phyloP scores from a whole-genome alignment of 2,888 invertebrate species.

The Nebria salina region DNA sequence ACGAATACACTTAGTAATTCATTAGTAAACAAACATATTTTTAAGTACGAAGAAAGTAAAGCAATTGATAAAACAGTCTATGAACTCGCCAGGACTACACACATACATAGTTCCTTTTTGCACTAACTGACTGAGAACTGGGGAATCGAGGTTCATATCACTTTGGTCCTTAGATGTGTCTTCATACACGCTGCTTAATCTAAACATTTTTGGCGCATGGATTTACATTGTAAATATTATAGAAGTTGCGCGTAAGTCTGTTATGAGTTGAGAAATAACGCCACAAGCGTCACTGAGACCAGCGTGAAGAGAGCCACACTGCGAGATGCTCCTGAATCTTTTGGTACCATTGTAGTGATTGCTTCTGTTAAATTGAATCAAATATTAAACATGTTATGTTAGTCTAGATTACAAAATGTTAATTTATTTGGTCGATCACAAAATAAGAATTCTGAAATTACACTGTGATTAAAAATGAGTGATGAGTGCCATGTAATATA shows the following conservation, averaged over 20 bases:
- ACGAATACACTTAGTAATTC: background rate
- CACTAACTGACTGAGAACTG: background rate
- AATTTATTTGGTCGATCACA: background rate
- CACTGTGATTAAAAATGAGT: too few species aligned
- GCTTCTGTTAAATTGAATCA: conserved; percentile 6
- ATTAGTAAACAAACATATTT: conserved; percentile 1
- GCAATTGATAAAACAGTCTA: background rate
- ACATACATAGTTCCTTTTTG: background rate
- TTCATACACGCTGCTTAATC: background rate
- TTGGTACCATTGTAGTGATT: conserved; percentile 34
- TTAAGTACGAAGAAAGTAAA: background rate
- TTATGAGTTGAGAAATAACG: conserved; percentile 50
- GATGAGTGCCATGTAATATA: too few species aligned
- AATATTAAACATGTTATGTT: conserved; percentile 9
- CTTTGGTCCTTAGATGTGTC: background rate
- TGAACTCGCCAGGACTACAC: background rate
- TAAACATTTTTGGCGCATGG: conserved; percentile 37
- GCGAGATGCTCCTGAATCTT: conserved; percentile 48
- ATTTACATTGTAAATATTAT: conserved; percentile 26
- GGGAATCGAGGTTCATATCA: background rate
- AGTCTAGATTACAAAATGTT: background rate
- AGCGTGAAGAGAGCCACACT: conserved; percentile 47
- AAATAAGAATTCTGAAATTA: background rate
- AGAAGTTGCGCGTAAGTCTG: conserved; percentile 35
- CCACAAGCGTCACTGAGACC: conserved; percentile 47